These are phyloP conservation scores for Trichoplax adhaerens DNA, from an alignment of 37 sponge, comb jelly and placozoan genomes.

Conservation along the genomic window DNA sequence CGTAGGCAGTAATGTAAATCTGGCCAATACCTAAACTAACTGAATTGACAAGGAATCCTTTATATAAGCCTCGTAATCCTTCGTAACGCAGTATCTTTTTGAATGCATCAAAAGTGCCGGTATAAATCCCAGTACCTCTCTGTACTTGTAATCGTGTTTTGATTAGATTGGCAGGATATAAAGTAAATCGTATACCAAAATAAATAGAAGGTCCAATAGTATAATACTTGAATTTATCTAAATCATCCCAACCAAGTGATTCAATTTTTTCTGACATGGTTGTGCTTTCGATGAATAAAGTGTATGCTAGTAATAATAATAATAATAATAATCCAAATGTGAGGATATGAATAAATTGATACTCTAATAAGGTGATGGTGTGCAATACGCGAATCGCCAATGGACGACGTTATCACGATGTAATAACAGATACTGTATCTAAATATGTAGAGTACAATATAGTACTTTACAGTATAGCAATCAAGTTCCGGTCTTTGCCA, in stretches of 20 bases:
- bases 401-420: too few species aligned
- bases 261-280: too few species aligned
- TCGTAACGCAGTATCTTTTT: constrained; percentile 22
- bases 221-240: constrained; percentile 68
- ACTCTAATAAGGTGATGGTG: too few species aligned
- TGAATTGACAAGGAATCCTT: constrained; percentile 58
- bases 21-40: constrained; percentile 67
- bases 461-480: too few species aligned
- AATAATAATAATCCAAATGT: too few species aligned
- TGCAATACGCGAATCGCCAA: too few species aligned
- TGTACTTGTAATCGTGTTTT: constrained; percentile 90
- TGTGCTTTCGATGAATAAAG: too few species aligned
- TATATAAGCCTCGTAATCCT: constrained; percentile 76
- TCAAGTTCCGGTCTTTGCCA: too few species aligned
- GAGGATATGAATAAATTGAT: too few species aligned
- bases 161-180: constrained; percentile 80
- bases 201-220: constrained; percentile 60
- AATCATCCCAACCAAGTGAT: constrained; percentile 36
- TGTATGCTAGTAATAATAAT: too few species aligned
- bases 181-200: constrained; percentile 43
- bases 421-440: too few species aligned
- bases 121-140: constrained; percentile 38
- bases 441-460: too few species aligned
- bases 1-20: constrained; percentile 81
- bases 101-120: constrained; percentile 82